phyloP scores from a whole-genome alignment of 2,113 vertebrate genomes.

The Oncorhynchus nerka region DNA sequence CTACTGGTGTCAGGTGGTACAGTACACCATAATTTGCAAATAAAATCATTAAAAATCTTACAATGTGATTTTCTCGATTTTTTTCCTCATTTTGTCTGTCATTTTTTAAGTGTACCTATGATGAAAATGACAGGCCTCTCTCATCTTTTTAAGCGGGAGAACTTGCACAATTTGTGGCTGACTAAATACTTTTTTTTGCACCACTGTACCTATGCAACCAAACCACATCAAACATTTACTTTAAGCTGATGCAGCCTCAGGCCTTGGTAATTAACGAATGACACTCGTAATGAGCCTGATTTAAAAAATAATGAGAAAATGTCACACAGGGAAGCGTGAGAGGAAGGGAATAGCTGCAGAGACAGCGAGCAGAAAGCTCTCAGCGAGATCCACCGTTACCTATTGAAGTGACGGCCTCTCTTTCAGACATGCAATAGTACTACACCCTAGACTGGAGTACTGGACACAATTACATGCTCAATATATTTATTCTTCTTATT shows the following conservation, averaged over 20 bases:
- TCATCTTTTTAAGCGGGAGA: too few relatives aligned
- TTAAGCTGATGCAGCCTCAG: conserved; percentile 39
- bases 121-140: too few relatives aligned
- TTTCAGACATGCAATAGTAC: neutral
- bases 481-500: too few relatives aligned
- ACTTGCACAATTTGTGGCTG: too few relatives aligned
- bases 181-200: too few relatives aligned
- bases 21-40: too few relatives aligned
- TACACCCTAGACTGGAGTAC: neutral
- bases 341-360: neutral
- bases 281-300: conserved; percentile 60
- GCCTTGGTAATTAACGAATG: conserved; percentile 58
- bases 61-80: too few relatives aligned
- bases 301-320: conserved; percentile 56
- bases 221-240: conserved; percentile 43
- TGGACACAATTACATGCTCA: too few relatives aligned
- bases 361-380: neutral
- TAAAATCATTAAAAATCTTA: too few relatives aligned
- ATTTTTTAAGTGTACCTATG: too few relatives aligned
- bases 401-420: neutral
- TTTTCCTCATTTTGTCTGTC: too few relatives aligned
- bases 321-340: conserved; percentile 20
- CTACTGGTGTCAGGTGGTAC: too few relatives aligned
- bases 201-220: conserved; percentile 10
- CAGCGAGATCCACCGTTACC: neutral